phyloP scores from a whole-genome alignment of 2,888 invertebrate species.

The Patella pellucida region DNA sequence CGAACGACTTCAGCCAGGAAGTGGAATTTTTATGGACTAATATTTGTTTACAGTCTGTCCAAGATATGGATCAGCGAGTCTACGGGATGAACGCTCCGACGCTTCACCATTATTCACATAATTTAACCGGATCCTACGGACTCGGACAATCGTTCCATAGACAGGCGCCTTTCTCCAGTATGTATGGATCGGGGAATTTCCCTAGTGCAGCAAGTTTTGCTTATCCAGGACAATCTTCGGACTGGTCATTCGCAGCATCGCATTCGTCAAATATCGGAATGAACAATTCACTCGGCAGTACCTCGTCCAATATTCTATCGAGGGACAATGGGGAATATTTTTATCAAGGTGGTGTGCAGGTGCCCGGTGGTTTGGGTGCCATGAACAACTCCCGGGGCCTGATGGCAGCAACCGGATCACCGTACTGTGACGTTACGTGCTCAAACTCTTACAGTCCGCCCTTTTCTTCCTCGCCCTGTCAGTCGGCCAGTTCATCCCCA shows the following conservation, averaged over 20 bases:
- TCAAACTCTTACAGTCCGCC: slow-evolving; percentile 26
- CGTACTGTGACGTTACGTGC: slow-evolving; percentile 26
- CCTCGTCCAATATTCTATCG: slow-evolving; percentile 20
- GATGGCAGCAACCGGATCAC: slow-evolving; percentile 21
- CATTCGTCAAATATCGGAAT: slow-evolving; percentile 24
- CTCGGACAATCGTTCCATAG: slow-evolving; percentile 32
- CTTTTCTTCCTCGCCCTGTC: slow-evolving; percentile 24
- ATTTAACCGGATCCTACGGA: slow-evolving; percentile 33
- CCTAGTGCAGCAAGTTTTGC: slow-evolving; percentile 27
- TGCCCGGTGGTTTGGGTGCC: slow-evolving; percentile 18
- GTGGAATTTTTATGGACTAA: no score
- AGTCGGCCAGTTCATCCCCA: slow-evolving; percentile 24
- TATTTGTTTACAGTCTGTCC: no score
- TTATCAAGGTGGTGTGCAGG: slow-evolving; percentile 27
- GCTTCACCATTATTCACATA: slow-evolving; percentile 47
- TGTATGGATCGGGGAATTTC: slow-evolving; percentile 32
- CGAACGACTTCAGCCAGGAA: no score
- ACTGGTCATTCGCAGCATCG: slow-evolving; percentile 28
- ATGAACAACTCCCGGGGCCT: slow-evolving; percentile 20
- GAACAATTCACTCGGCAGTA: slow-evolving; percentile 22
- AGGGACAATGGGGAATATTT: slow-evolving; percentile 21
- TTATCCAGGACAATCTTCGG: slow-evolving; percentile 30
- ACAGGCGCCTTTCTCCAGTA: slow-evolving; percentile 30
- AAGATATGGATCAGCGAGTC: slow-evolving; percentile 44
- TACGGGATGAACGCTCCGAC: slow-evolving; percentile 51